Conservation (phyloP, 2,797 vertebrate genomes). For the Sphenopsis melanotis region DNA sequence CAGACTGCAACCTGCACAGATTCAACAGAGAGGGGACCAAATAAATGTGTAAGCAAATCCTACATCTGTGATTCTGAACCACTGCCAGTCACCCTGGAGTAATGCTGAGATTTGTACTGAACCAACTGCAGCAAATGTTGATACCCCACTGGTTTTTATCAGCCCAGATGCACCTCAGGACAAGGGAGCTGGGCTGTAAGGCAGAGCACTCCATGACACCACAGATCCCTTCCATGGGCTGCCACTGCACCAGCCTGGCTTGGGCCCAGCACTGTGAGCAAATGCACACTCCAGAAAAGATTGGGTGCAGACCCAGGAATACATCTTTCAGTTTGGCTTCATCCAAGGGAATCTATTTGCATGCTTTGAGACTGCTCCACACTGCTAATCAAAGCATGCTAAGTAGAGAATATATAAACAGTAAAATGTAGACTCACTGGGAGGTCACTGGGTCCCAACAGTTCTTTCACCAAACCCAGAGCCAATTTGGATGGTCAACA, state of each 20-base stretch:
- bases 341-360: neutral
- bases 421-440: neutral
- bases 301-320: neutral
- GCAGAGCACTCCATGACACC: neutral
- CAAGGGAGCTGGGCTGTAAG: neutral
- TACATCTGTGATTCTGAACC: neutral
- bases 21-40: neutral
- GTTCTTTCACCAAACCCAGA: neutral
- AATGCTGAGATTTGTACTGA: neutral
- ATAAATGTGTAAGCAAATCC: neutral
- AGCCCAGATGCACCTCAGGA: neutral
- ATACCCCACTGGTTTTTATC: neutral
- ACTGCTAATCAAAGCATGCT: neutral
- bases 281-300: neutral
- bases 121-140: neutral
- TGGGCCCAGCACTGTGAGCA: neutral
- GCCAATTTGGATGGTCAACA: neutral
- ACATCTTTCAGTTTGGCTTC: neutral
- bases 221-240: neutral
- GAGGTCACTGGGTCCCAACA: neutral
- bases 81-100: neutral
- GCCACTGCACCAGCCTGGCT: neutral
- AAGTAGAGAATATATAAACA: neutral
- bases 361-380: neutral
- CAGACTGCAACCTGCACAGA: neutral